Evolutionary conservation across 2,113 vertebrate species (phyloP), one percentile per base, ranked within the genome.

Genomic region (Ardeotis arabs): DNA sequence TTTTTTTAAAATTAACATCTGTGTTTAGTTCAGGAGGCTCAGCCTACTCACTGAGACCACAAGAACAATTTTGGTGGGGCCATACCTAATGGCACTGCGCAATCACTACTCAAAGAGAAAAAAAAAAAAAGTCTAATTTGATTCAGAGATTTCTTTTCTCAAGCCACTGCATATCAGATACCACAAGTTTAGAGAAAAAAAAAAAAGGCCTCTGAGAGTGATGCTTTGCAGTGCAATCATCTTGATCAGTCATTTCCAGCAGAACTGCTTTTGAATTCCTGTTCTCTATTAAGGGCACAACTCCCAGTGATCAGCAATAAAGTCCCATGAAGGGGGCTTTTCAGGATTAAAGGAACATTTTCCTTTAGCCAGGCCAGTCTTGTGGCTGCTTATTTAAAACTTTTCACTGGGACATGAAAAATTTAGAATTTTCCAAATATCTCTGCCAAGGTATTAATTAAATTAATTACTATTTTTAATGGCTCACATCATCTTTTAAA

Each of bases 401-500:
- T 67, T 84, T 75, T 87, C 68, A 19, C 39, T 37, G 29, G 35
- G 53, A 70, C 70, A 29, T 1, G 1, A 74, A 91, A 90, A 90
- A 33, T 7, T 27, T 10, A 19, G 14, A 44, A 16, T 70, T 89
- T 62, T 84, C 56, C 83, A 66, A 76, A 47, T 69, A 55, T 22
- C 68, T 69, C 62, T 75, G 49, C 89, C 49, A 60, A 70, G n/a
- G 56, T 85, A 91, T 88, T 96, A 95, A 97, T 96, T 96, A 91
- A 83, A 91, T 88, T 96, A 95, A 97, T 96, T 96, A 91, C 78
- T 41, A 66, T n/a, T 90, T 90, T 90, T 81, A 44, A 92, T 95
- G 80, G 39, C 74, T 72, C 63, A 52, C 8, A 1, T 64, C 0
- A 16, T 33, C 76, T 88, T 89, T 87, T 18, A 20, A 94, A 95